Base-by-base conservation (phyloP, 2,888 invertebrate genomes). In the Eilema caniola region DNA sequence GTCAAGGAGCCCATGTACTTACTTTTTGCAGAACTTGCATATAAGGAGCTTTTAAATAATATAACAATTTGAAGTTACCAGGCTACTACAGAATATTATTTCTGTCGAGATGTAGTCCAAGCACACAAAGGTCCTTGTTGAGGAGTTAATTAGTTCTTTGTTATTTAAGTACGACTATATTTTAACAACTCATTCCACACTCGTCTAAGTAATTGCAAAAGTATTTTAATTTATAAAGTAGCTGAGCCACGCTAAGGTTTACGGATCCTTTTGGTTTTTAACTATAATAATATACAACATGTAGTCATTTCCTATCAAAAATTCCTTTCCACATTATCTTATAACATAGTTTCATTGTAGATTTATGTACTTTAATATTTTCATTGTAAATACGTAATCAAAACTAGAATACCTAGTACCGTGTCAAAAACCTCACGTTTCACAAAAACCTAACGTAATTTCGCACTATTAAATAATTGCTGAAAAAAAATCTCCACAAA, bases 131-230 rank as follows among this genome's bases (percentile, higher is more conserved):
- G 47, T 2, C 10, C 20, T 28, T 62, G 53, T 37, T 62, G 62
- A 56, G 53, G 11, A 67, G 62, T 62, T 67, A 62, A 67, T 67
- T 67, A 62, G 62, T 67, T 62, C 67, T 62, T 67, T 67, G 56
- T 41, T 67, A 24, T 12, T 57, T 60, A n/a, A 67, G 23, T 33
- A 37, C 31, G 62, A 56, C 56, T 33, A 47, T 16, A 47, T 3
- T 47, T 47, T 47, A 47, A 16, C 0, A 1, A 47, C 20, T 47
- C 20, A 47, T 47, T 47, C 47, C 4, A 20, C 47, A 20, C 7
- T 47, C 7, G 47, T 20, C 7, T 47, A 47, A 47, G 47, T 47
- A 47, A 47, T 47, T 47, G 7, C 20, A 47, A 47, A 7, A 47
- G 47, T 47, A 20, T 47, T 47, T 47, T 37, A 4, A 37, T 37